Base-by-base conservation (phyloP, 1,140 invertebrate genomes). In the Brachionus paranguensis region DNA sequence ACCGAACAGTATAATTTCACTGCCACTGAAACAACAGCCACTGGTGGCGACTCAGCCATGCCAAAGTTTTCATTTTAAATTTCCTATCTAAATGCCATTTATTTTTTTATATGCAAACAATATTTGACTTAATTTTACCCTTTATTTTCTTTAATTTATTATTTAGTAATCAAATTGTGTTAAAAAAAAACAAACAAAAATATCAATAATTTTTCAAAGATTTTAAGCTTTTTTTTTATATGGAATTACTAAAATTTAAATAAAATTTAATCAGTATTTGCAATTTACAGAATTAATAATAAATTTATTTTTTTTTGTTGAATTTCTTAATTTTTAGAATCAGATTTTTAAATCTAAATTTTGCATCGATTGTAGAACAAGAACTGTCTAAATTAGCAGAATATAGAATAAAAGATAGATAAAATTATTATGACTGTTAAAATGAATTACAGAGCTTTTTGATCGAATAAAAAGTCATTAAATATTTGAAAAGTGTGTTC, bases 1-100 rank as follows among this genome's bases (percentile, higher is more conserved):
- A 64, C 17, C 14, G 78, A 81, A 37, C 78, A 81, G 45, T 81
- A 81, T 6, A 81, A 81, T 27, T 81, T 81, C 14, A 68, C 78
- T 27, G 12, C 50, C 1, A 76, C 72, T 53, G 72, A 76, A 47
- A 50, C 47, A 2, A 76, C 72, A 29, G 14, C 70, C 17, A 11
- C 33, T 50, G 45, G 43, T 76, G 72, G 72, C 14, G 72, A 76
- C 43, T 76, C 72, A 29, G 45, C 43, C 20, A 76, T 76, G 72
- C 72, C 72, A 50, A 76, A 76, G 29, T 76, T 76, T 76, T 76
- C 72, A 27, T 76, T 76, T 29, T 76, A 76, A 76, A 17, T 72
- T 72, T 20, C 1, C 53, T 60, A 0, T 37, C 17, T 70, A 17
- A 37, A 70, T 70, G 29, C 37, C 65, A 70, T 37, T 70, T 41